These are phyloP conservation scores for Peromyscus melanophrys DNA, from an alignment of 2,797 vertebrate species.

Conservation along the genomic window DNA sequence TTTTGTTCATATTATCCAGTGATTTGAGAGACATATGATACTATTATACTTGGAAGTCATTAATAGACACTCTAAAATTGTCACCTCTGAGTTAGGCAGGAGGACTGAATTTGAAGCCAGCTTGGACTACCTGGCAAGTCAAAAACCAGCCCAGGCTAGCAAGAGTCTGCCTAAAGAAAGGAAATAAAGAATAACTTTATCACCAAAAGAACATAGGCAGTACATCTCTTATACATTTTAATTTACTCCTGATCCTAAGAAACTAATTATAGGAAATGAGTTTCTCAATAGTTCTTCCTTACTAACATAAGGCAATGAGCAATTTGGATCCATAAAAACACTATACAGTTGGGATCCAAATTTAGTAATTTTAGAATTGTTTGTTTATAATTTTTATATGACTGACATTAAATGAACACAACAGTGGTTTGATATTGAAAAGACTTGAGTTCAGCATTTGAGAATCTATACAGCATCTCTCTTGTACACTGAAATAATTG, in stretches of 20 bases:
- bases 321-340: constrained; percentile 74
- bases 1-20: constrained; percentile 28
- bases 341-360: constrained; percentile 74
- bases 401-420: constrained; percentile 70
- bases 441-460: constrained; percentile 51
- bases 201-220: background rate
- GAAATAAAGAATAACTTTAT: background rate
- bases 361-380: constrained; percentile 78
- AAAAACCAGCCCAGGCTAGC: too few species aligned
- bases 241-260: constrained; percentile 75
- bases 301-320: constrained; percentile 80
- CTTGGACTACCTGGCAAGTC: background rate
- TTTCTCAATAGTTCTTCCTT: constrained; percentile 74
- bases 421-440: constrained; percentile 68
- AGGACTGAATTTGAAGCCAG: background rate
- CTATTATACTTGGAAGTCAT: background rate
- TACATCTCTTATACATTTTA: constrained; percentile 65
- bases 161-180: background rate
- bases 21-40: background rate
- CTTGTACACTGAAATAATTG: constrained; percentile 81
- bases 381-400: constrained; percentile 76
- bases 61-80: constrained; percentile 2
- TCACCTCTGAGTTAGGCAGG: background rate
- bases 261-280: constrained; percentile 79
- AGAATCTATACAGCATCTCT: constrained; percentile 63